Percentiles rank a stretch among this genome's conserved stretches.
Evolutionary conservation across 2,113 vertebrate species (phyloP).

Genomic region (Corythoichthys intestinalis): DNA sequence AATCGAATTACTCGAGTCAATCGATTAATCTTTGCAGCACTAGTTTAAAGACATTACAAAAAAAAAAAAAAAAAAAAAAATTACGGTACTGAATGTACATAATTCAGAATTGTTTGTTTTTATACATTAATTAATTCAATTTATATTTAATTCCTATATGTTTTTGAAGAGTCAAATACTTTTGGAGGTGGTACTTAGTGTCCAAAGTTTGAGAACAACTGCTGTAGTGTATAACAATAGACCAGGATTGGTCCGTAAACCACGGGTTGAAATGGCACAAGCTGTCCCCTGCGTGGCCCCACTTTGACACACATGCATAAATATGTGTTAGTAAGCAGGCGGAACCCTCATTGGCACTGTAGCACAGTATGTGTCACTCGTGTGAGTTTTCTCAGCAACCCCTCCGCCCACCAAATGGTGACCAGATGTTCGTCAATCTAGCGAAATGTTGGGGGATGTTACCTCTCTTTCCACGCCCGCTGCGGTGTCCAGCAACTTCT

Average conservation of each 20-base stretch:
- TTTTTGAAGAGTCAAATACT: too few species aligned
- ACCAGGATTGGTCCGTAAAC: neutral
- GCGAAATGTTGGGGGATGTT: constrained; percentile 2
- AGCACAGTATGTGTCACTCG: constrained; percentile 49
- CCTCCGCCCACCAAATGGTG: constrained; percentile 40
- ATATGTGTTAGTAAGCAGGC: constrained; percentile 18
- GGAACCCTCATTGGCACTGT: constrained; percentile 33
- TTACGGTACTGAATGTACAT: too few species aligned
- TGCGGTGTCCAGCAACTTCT: constrained; percentile 81
- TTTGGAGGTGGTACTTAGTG: too few species aligned
- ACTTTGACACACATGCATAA: neutral
- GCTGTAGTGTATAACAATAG: neutral
- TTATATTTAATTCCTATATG: too few species aligned
- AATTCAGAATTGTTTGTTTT: too few species aligned
- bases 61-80: too few species aligned
- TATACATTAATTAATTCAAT: too few species aligned
- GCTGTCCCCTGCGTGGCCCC: neutral
- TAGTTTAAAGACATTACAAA: too few species aligned
- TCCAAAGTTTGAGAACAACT: neutral
- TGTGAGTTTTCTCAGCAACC: constrained; percentile 46
- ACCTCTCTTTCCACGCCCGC: constrained; percentile 82
- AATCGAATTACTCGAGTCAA: too few species aligned
- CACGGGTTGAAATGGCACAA: neutral
- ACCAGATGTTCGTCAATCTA: constrained; percentile 42
- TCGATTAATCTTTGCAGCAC: too few species aligned